Base-by-base conservation (phyloP, 2,797 vertebrate species). In the Sebastes steindachneri region DNA sequence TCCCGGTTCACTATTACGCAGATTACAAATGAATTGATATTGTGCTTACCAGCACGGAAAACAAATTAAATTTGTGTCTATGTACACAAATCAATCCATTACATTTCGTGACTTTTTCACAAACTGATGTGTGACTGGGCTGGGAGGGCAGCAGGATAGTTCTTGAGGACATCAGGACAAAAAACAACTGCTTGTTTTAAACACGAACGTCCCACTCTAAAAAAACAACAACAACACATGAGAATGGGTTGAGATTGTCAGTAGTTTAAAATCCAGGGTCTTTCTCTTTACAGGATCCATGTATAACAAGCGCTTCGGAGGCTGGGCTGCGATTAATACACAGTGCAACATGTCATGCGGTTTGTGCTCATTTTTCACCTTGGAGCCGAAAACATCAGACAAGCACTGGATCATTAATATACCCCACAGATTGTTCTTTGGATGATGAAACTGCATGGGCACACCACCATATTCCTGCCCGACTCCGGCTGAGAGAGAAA, bases 331-430 rank as follows among this genome's bases (percentile, higher is more conserved):
- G 12, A 78, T 79, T 77, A 80, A 86, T 89, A 68, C 8, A 26
- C 71, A 51, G 53, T 53, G 64, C 81, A 69, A 64, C 68, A 75
- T 62, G 73, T 72, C 75, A 72, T 14, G 4, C 68, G 19, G 86
- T 78, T 72, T 85, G 75, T 58, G 41, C 54, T 89, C 54, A 88
- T 88, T 87, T 87, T 87, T 93, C 83, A 86, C 69, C 78, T 86
- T 79, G 12, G 1, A 92, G 89, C 71, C 4, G 14, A 77, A 88
- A 86, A 83, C 83, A 79, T 86, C 77, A 82, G 84, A 85, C 51
- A 70, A 72, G 54, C 23, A 29, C 54, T 79, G 63, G 75, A 75
- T 87, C 86, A 83, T 90, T 88, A 86, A 81, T 69, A 74, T 76
- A 78, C 19, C 68, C 45, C 31, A 66, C 77, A 86, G 73, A 88